Base-by-base conservation (phyloP, 2,797 vertebrate species). In the Cyclopterus lumpus region DNA sequence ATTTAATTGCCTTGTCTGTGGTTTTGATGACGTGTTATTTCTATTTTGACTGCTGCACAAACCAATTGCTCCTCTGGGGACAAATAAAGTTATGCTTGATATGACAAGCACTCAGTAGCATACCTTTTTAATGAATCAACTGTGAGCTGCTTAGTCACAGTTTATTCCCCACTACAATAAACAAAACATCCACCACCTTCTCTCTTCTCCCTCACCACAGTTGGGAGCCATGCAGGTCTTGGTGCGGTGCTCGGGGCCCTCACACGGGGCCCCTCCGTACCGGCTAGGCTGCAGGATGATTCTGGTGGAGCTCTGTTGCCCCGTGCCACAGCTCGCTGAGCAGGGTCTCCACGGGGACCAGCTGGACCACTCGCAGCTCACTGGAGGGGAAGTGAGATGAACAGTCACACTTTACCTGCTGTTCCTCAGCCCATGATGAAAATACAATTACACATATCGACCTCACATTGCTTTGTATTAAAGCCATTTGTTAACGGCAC, bases 341-440 rank as follows among this genome's bases (percentile, higher is more conserved):
- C 96, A 97, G 0, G 86, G 68, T 18, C 91, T 92, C 95, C 96
- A 96, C 5, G 77, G 70, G 0, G 94, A 93, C 96, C 96, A 97
- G 63, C 67, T 75, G 3, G 93, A 93, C 96, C 95, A 96, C 77
- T 88, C 79, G 64, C 96, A 97, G 85, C 95, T 93, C 84, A 95
- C 95, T 96, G 74, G 7, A 63, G 67, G 53, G 58, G 8, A 40
- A 11, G 15, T 3, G 9, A 62, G 60, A n/a, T 61, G n/a, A 32
- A 30, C 1, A 67, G 51, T 66, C n/a, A 67, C 1, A 1, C 18
- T 26, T n/a, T n/a, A n/a, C n/a, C n/a, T 22, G 5, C 10, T 9
- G 8, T 4, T 30, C 20, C 30, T 49, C 40, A 14, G 46, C 12
- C 8, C 5, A 38, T 26, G 8, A 46, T 16, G 30, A 42, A 70